Evolutionary conservation across 1,140 invertebrate genomes (phyloP), one percentile per base, ranked within the genome.

Genomic region (Drosophila lacertosa): DNA sequence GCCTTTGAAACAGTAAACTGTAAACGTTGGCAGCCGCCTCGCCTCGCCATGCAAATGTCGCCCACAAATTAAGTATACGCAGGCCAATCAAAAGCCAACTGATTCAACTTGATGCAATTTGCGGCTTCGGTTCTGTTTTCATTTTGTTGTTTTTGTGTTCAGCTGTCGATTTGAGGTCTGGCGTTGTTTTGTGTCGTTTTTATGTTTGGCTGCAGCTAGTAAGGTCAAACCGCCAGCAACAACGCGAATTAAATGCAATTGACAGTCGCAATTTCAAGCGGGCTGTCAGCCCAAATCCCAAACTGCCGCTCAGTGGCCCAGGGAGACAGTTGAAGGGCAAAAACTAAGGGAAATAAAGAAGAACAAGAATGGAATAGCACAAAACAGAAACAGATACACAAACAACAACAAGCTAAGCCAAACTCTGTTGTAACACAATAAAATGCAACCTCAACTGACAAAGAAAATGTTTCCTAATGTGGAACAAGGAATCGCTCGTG

Each of bases 381-480:
- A 59, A 39, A 60, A 29, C 24, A 53, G 50, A 64, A 44, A 10
- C 22, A 11, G 6, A 29, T 29, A 9, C 2, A 29, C 0, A 57
- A 51, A 24, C 16, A 62, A 29, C 39, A 57, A 53, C 9, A 26
- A 48, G 51, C 62, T 64, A 40, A 66, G 68, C 77, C 68, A 68
- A 86, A 88, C 82, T 89, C 54, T 67, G 74, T 64, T 86, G 75
- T 70, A 86, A 84, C 81, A 84, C 80, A 84, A 84, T 84, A 84
- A 84, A 84, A 88, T 84, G 77, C 81, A 84, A 84, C 81, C 82
- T 81, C 77, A 86, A 84, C 81, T 84, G 81, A 84, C 81, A 84
- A 84, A 84, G 81, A 84, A 84, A 84, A 81, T 88, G 77, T 88
- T 81, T 77, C 53, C 77, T 59, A 81, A 81, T 81, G 77, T 74